phyloP scores from a whole-genome alignment of 2,888 invertebrate genomes.

The Patella caerulea region DNA sequence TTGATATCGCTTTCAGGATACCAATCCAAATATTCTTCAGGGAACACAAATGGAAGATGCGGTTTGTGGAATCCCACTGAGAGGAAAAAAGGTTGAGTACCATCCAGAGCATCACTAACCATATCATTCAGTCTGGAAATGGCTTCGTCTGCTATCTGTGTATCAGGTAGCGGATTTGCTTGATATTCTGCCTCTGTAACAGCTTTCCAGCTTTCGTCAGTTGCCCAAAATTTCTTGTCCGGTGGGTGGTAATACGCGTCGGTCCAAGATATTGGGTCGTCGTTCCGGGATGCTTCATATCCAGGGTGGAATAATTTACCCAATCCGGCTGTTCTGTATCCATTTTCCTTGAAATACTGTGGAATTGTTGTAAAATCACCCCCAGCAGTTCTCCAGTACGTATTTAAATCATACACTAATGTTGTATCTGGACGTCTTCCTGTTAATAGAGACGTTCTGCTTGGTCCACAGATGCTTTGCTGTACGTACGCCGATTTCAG shows the following conservation, averaged over 20 bases:
- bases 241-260: conserved; percentile 40
- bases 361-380: neutral
- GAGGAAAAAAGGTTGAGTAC: conserved; percentile 80
- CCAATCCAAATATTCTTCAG: conserved; percentile 81
- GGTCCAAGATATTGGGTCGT: conserved; percentile 55
- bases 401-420: neutral
- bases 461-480: neutral
- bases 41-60: conserved; percentile 83
- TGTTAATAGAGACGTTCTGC: neutral
- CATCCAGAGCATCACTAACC: conserved; percentile 47
- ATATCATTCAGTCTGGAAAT: conserved; percentile 75
- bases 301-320: conserved; percentile 3
- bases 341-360: neutral
- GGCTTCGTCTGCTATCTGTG: conserved; percentile 80
- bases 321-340: neutral
- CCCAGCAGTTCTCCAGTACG: conserved; percentile 5
- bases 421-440: neutral
- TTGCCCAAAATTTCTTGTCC: conserved; percentile 13
- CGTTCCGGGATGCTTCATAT: conserved; percentile 21
- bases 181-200: conserved; percentile 33
- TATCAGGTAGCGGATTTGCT: conserved; percentile 82
- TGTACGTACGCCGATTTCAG: conserved; percentile 2
- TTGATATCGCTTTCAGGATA: conserved; percentile 30
- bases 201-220: conserved; percentile 41
- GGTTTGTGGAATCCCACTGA: conserved; percentile 79